Evolutionary conservation across 2,888 invertebrate genomes (phyloP), one percentile per base, ranked within the genome.

Genomic region (Sphaerophoria rueppellii): DNA sequence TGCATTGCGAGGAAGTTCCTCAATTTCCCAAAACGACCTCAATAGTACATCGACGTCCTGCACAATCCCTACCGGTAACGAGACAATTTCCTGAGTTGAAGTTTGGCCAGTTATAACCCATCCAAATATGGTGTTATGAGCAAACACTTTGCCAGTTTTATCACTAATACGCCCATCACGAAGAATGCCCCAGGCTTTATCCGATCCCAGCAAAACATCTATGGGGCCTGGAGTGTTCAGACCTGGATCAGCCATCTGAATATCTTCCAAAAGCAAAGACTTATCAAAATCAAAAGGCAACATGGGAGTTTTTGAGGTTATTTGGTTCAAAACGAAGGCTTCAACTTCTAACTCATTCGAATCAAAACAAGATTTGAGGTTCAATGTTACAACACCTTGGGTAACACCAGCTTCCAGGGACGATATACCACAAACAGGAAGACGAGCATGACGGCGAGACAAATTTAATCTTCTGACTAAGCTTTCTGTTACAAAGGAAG

Each of bases 391-490:
- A 48, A n/a, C 61, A 46, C 48, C 61, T 5, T 63, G 61, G 2
- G 61, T 63, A 63, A 63, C 46, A 48, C 48, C 61, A 43, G 61
- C 61, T 63, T 63, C 61, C 9, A 48, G 32, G 4, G 46, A 63
- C 4, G 43, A 63, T 9, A 63, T 63, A 4, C 48, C 48, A 11
- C 48, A 63, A 24, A 63, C 48, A 14, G 46, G 48, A 24, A 63
- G 11, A 43, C 61, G 61, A 37, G 34, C 61, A 16, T 34, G 61
- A 6, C 46, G 32, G 48, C 61, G 48, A 63, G 32, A 48, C 37
- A 60, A 40, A 9, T 37, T 5, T 37, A 63, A 32, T 12, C 43
- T 63, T 63, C 48, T 37, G 9, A 48, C 61, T 7, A 16, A 50
- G 4, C 50, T 16, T 50, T 50, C 16, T 1, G 50, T 50, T 14